Percentiles rank a stretch among this genome's conserved stretches.
Evolutionary conservation across 2,888 invertebrate genomes (phyloP).

Genomic region (Diadegma fenestrale): DNA sequence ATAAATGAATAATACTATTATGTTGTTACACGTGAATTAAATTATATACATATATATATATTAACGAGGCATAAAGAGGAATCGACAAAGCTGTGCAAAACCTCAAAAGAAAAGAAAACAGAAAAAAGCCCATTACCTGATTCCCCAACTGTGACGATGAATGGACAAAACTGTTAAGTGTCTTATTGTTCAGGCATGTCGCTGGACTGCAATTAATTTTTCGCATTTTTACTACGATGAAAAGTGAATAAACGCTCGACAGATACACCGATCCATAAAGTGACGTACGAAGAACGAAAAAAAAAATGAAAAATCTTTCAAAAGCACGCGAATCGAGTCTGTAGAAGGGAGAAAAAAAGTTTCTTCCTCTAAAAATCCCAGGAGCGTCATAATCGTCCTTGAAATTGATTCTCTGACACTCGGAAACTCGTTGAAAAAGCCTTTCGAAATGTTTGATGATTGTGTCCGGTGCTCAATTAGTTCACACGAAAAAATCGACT

Average conservation of each 20-base stretch:
- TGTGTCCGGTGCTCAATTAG: background rate
- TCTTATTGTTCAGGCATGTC: constrained; percentile 84
- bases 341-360: background rate
- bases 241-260: background rate
- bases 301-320: background rate
- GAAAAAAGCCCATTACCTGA: constrained; percentile 68
- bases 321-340: background rate
- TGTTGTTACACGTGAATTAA: constrained; percentile 68
- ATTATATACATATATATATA: constrained; percentile 31
- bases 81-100: constrained; percentile 47
- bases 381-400: background rate
- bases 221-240: background rate
- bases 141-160: constrained; percentile 73
- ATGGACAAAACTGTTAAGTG: constrained; percentile 83
- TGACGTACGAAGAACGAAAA: background rate
- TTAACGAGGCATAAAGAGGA: constrained; percentile 11
- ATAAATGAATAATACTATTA: constrained; percentile 47
- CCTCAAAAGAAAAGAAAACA: background rate
- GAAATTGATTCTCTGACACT: background rate
- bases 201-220: constrained; percentile 77
- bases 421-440: background rate
- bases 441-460: background rate
- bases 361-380: background rate
- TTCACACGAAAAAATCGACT: background rate
- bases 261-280: background rate